Base-by-base conservation (phyloP, 2,113 vertebrate genomes). In the rabbit (Oryctolagus cuniculus) region DNA sequence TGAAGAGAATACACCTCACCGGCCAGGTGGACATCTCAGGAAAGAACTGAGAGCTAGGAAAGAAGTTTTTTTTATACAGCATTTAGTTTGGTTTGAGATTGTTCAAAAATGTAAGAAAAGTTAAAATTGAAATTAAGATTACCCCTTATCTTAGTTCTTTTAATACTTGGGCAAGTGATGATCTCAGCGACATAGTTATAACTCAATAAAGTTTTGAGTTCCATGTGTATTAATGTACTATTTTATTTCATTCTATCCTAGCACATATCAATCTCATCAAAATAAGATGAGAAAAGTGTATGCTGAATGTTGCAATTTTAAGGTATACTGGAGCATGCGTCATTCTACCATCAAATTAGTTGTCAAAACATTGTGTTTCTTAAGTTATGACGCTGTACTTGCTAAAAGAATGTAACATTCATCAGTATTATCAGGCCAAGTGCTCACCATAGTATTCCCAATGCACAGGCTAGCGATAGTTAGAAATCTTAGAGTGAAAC, bases 341-440 rank as follows among this genome's bases (percentile, higher is more conserved):
- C 55, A 58, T 87, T 91, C 66, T 87, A 36, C 53, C 72, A 81
- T 66, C 36, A 61, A 64, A 81, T 67, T 87, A 67, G 34, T 31
- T 75, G 29, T 49, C 38, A 87, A 75, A 91, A 79, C 19, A 75
- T 11, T 19, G 16, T 10, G 24, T 63, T 75, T 87, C 24, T 75
- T 63, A 17, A 38, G 38, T 77, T 61, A 77, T 27, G 38, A 61
- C 21, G 27, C 7, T 53, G 19, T 24, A 61, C 6, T 4, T 67
- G 74, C 15, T 87, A 22, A 66, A 93, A 34, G 66, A 79, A 38
- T 72, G 3, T 25, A 63, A 7, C 55, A 44, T 73, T 53, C 8
- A 22, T 63, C 34, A 29, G 58, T 24, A 77, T 87, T 38, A 61
- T 44, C 55, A 38, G 34, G 12, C 51, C 21, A 44, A 72, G n/a